Percentiles rank a stretch among this genome's conserved stretches.
phyloP scores from a whole-genome alignment of 2,797 vertebrate genomes.

The Dicrostonyx torquatus region DNA sequence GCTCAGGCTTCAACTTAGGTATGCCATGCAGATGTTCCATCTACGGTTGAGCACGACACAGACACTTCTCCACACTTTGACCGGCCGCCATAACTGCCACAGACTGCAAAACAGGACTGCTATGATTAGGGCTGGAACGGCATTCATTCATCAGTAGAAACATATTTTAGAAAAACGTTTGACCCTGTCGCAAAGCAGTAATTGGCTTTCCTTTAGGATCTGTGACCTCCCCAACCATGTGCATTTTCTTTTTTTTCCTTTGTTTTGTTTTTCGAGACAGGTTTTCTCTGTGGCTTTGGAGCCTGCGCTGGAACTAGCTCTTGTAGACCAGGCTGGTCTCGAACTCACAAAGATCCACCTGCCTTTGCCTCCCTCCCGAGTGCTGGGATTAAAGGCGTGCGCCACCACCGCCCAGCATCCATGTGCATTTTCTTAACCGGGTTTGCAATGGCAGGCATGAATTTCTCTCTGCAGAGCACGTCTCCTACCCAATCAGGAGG shows the following conservation, averaged over 20 bases:
- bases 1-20: not conserved
- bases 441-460: not conserved
- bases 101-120: not conserved
- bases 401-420: no score
- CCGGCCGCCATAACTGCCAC: not conserved
- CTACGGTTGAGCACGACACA: not conserved
- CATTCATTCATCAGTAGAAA: not conserved
- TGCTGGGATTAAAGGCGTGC: no score
- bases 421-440: not conserved
- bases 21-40: not conserved
- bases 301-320: no score
- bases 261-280: no score
- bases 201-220: not conserved
- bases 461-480: not conserved
- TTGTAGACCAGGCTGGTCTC: no score
- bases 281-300: no score
- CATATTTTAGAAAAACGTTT: not conserved
- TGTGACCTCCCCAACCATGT: not conserved
- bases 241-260: no score
- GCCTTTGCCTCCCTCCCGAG: no score
- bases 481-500: not conserved
- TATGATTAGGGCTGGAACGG: not conserved
- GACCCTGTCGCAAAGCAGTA: not conserved
- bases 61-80: not conserved
- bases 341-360: no score